These are phyloP conservation scores for Tragopan temminckii DNA, from an alignment of 2,797 vertebrate genomes.

Conservation along the genomic window DNA sequence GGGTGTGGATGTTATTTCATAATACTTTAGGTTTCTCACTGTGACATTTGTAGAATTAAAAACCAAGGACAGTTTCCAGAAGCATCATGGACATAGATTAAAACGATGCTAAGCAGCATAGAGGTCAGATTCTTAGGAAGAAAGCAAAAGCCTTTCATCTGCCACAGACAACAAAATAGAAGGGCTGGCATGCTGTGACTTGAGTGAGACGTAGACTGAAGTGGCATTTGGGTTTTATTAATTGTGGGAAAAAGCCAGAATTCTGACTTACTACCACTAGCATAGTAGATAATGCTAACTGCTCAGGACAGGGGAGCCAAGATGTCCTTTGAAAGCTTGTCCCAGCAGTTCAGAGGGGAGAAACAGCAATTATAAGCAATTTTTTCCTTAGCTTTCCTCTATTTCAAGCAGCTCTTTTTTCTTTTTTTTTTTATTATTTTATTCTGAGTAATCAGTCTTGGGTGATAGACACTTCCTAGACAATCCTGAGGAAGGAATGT, in stretches of 20 bases:
- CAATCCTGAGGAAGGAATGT: background rate
- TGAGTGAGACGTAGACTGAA: background rate
- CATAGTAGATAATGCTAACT: background rate
- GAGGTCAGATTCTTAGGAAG: background rate
- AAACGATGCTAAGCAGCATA: background rate
- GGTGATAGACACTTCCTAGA: background rate
- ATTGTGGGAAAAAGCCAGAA: background rate
- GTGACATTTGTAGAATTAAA: background rate
- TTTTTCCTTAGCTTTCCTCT: background rate
- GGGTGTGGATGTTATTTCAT: background rate
- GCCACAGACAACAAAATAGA: background rate
- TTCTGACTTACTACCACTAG: background rate
- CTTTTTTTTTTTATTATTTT: accelerated
- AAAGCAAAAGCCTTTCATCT: background rate
- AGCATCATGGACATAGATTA: background rate
- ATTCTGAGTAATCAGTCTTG: background rate
- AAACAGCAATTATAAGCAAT: background rate
- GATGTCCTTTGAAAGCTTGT: background rate
- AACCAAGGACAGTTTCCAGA: background rate
- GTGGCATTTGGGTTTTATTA: background rate
- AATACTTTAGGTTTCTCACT: background rate
- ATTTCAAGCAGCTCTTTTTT: background rate
- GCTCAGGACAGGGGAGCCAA: background rate
- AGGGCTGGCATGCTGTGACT: background rate
- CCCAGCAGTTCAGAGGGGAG: background rate